A percentile compares a stretch with the other conserved stretches of the same genome.
Evolutionary conservation across 2,113 vertebrate genomes (phyloP).

Genomic region (Esox niger): DNA sequence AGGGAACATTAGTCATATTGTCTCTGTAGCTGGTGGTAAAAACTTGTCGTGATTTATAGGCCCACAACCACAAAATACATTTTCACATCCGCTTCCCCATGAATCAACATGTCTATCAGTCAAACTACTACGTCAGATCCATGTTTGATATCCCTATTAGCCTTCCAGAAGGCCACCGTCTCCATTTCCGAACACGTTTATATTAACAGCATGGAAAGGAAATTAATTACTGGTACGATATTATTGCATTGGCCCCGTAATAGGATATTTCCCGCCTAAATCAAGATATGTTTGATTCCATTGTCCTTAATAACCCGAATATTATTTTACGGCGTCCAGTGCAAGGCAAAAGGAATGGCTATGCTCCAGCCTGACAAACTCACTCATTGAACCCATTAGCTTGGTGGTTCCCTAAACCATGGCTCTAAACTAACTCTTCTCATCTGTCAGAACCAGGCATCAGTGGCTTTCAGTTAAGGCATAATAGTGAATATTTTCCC

Average conservation of each 20-base stretch:
- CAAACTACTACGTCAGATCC: neutral
- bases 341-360: constrained; percentile 57
- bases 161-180: constrained; percentile 28
- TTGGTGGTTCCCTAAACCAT: constrained; percentile 55
- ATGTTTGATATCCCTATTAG: neutral
- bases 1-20: neutral
- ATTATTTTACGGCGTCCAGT: constrained; percentile 60
- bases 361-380: constrained; percentile 64
- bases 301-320: constrained; percentile 46
- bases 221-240: constrained; percentile 31
- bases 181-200: constrained; percentile 54
- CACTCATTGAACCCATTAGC: constrained; percentile 46
- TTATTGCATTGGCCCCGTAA: constrained; percentile 36
- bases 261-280: constrained; percentile 48
- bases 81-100: neutral
- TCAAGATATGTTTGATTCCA: constrained; percentile 47
- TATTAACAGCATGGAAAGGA: constrained; percentile 36
- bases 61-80: neutral
- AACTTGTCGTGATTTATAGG: neutral
- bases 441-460: constrained; percentile 46
- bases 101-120: neutral
- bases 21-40: neutral
- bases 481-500: constrained; percentile 38
- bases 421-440: constrained; percentile 65
- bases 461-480: constrained; percentile 20